A percentile compares a stretch with the other conserved stretches of the same genome.
Evolutionary conservation across 2,113 vertebrate species (phyloP).

Genomic region (Dendropsophus ebraccatus): DNA sequence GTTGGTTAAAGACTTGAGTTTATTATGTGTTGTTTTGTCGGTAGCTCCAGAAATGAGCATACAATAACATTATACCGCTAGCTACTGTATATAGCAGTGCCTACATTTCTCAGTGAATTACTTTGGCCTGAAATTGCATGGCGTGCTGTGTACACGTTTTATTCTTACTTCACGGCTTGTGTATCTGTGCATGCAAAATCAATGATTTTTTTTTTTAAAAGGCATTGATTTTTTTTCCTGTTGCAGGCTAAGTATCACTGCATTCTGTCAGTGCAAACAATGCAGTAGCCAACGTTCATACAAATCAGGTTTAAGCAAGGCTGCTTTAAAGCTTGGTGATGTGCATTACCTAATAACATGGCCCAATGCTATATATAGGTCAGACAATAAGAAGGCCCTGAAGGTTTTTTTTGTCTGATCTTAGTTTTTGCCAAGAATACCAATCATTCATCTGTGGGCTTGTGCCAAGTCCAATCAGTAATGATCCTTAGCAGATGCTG

Average conservation of each 20-base stretch:
- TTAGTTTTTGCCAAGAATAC: constrained; percentile 19
- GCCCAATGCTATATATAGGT: constrained; percentile 23
- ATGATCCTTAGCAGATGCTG: constrained; percentile 1
- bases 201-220: constrained; percentile 5
- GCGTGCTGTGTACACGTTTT: constrained; percentile 28
- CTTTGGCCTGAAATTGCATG: constrained; percentile 25
- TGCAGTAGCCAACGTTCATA: not conserved
- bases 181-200: constrained; percentile 49
- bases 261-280: not conserved
- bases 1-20: no score
- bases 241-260: constrained; percentile 26
- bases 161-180: not conserved
- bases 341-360: constrained; percentile 13
- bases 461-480: constrained; percentile 42
- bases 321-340: constrained; percentile 29
- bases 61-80: not conserved
- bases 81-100: not conserved
- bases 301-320: constrained; percentile 6
- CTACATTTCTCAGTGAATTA: not conserved
- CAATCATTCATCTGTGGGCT: constrained; percentile 22
- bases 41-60: not conserved
- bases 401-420: not conserved
- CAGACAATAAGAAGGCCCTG: constrained; percentile 11
- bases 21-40: not conserved
- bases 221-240: constrained; percentile 38